phyloP scores from a whole-genome alignment of 2,797 vertebrate genomes.

The Thaleichthys pacificus region DNA sequence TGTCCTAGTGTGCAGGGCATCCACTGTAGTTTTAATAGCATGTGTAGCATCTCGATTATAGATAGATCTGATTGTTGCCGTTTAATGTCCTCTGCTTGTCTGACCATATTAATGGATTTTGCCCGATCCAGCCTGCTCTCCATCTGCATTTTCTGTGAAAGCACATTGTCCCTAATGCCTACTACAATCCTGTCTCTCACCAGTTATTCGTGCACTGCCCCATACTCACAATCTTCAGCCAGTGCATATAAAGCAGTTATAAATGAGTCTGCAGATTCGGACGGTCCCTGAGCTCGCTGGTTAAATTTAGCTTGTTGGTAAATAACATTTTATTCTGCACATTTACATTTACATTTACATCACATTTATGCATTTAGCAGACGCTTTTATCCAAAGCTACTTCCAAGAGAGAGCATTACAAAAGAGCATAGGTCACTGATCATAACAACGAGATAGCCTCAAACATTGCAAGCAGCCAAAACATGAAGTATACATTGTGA shows the following conservation, averaged over 20 bases:
- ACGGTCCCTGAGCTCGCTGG: too few species aligned
- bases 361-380: too few species aligned
- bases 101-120: slow-evolving; percentile 12
- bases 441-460: too few species aligned
- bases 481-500: too few species aligned
- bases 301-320: slow-evolving; percentile 27
- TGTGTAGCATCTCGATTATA: neutral
- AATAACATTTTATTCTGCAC: slow-evolving; percentile 22
- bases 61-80: too few species aligned
- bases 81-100: slow-evolving; percentile 4
- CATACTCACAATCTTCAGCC: slow-evolving; percentile 31
- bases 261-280: slow-evolving; percentile 24
- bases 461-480: too few species aligned
- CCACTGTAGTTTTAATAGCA: neutral
- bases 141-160: slow-evolving; percentile 34
- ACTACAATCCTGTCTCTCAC: slow-evolving; percentile 27
- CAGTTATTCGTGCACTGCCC: slow-evolving; percentile 4
- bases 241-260: slow-evolving; percentile 26
- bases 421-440: too few species aligned
- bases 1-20: neutral
- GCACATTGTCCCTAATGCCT: neutral
- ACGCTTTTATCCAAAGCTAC: too few species aligned
- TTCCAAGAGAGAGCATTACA: too few species aligned
- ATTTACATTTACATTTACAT: too few species aligned
- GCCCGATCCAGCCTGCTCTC: slow-evolving; percentile 23